Conservation (phyloP, 2,113 vertebrate species). For the Smithornis capensis region DNA sequence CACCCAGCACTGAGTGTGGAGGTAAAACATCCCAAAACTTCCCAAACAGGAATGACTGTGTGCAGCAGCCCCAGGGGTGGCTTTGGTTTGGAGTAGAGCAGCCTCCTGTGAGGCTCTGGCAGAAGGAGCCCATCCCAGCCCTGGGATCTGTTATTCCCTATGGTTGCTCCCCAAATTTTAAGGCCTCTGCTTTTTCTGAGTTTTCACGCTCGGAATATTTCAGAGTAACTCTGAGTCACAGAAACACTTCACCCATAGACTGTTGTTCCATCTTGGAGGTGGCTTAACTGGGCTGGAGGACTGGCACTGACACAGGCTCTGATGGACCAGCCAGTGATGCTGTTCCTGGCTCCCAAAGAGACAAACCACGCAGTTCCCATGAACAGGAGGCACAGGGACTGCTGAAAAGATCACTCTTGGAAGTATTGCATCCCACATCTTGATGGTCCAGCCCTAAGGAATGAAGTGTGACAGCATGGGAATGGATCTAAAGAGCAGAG, state of each 20-base stretch:
- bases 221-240: not conserved
- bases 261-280: not conserved
- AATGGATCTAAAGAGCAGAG: not conserved
- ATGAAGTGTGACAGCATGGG: not conserved
- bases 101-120: not conserved
- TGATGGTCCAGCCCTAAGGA: not conserved
- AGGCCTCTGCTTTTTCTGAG: not conserved
- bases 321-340: not conserved
- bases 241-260: not conserved
- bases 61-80: not conserved
- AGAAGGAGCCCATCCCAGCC: not conserved
- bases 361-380: not conserved
- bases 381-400: not conserved
- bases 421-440: not conserved
- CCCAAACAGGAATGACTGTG: not conserved
- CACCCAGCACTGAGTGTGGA: not conserved
- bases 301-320: rapidly evolving
- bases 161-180: not conserved
- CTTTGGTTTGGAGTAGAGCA: rapidly evolving
- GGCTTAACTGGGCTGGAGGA: not conserved
- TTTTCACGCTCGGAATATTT: not conserved
- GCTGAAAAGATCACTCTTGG: not conserved
- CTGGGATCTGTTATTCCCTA: rapidly evolving
- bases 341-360: not conserved
- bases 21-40: not conserved